Evolutionary conservation across 2,888 invertebrate species (phyloP), one percentile per base, ranked within the genome.

Genomic region (Lasioglossum pauxillum): DNA sequence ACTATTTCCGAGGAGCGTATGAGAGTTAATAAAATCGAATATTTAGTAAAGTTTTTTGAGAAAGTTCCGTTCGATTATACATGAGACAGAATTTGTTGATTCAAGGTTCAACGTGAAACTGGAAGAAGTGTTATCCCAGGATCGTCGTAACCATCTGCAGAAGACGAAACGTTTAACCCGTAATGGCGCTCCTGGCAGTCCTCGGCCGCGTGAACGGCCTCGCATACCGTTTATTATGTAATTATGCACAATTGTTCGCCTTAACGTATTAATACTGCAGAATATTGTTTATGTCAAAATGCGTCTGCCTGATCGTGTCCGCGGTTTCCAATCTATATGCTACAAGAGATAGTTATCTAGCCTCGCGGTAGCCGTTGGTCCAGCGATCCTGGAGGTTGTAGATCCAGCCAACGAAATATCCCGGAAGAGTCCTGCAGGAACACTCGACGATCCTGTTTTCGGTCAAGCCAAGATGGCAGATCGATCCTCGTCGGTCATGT

Each of bases 251-350:
- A 90, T 90, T 87, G 75, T 84, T 87, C 83, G 73, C 82, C 93
- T 94, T 94, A 93, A 92, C 91, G 91, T 94, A 94, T 93, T 95
- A 94, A 95, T 95, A 95, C 95, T 94, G 95, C 91, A 93, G 92
- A 92, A 94, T 93, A 93, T 94, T 92, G 91, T 92, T 93, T 93
- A 92, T 91, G 90, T 91, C 91, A 91, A 91, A 91, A 92, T 88
- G 89, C 87, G 77, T 76, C 87, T 77, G 78, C 83, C 78, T 53
- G 64, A 64, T 46, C 71, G 41, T 57, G 79, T 79, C 69, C 60
- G 49, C 69, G 73, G n/a, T 64, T 84, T 69, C 86, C 86, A 85
- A 74, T 77, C 84, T 89, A 90, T 90, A 88, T 85, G 74, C 90
- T 91, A 90, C 90, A 89, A 90, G 90, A 90, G 89, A 91, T 90